Evolutionary conservation across 2,113 vertebrate species (phyloP), one percentile per base, ranked within the genome.

Genomic region (Equus przewalskii): DNA sequence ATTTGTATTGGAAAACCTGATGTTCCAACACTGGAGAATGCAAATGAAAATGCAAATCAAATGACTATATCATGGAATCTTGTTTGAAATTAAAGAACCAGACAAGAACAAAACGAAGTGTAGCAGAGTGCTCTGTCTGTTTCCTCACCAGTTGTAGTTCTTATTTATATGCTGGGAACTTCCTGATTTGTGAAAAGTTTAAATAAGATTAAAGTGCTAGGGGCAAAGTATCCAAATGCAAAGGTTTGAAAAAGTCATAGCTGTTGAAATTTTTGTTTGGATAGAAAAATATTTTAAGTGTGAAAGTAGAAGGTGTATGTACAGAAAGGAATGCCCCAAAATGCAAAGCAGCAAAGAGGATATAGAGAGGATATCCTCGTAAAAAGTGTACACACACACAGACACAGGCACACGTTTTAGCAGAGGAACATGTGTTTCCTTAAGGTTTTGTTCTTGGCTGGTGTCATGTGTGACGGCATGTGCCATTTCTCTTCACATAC

Each of bases 111-210:
- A 72, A 86, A 64, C 5, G 10, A 70, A 58, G 3, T 21, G 1
- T 1, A 28, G 1, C 2, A 12, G n/a, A 7, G 7, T 1, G 26
- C 54, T 87, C 7, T 14, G 30, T 16, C 15, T 70, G 9, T 24
- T 76, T 93, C 91, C 33, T 89, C 36, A 60, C 0, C 2, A 72
- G 10, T 65, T 60, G 12, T 65, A 24, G 6, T 8, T 81, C 14
- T 75, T 84, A 1, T 69, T 82, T 21, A 65, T 73, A 56, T 60
- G 12, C 10, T 79, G 7, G 9, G 36, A 89, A 75, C 8, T 72
- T 92, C 4, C 18, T 79, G 15, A 86, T 65, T 67, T 94, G 36
- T 62, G 44, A 82, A 92, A 67, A 22, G 30, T 75, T 67, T 7
- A 69, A 49, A 62, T 26, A 76, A 12, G 28, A 18, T 83, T 62